Evolutionary conservation across 2,797 vertebrate genomes (phyloP).

Genomic region (Bradypus variegatus): DNA sequence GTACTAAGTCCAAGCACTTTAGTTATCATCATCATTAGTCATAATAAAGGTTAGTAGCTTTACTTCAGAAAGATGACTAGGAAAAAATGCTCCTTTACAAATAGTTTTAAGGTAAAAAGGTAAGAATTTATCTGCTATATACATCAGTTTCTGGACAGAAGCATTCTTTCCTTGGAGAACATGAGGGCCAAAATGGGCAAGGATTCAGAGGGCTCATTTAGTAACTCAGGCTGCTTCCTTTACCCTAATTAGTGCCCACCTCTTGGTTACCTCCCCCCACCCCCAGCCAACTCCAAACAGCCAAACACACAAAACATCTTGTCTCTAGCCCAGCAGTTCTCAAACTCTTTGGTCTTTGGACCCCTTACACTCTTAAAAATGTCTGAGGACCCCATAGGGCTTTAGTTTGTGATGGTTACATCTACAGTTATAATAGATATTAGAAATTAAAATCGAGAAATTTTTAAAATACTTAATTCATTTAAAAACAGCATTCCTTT

Average conservation of each 20-base stretch:
- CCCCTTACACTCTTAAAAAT: not conserved
- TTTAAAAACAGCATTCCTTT: not conserved
- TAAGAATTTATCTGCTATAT: not conserved
- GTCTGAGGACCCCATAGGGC: not conserved
- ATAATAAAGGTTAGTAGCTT: not conserved
- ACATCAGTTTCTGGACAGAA: not conserved
- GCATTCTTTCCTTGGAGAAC: constrained; percentile 3
- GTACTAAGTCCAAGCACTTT: not conserved
- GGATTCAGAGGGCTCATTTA: not conserved
- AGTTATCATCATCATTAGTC: not conserved
- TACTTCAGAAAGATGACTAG: not conserved
- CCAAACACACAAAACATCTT: not conserved
- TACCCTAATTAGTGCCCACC: not conserved
- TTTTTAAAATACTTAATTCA: not conserved
- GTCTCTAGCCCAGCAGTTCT: not conserved
- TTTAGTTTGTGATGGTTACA: not conserved
- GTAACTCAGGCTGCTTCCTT: not conserved
- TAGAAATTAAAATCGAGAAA: constrained; percentile 23
- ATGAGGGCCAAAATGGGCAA: not conserved
- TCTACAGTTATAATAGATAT: not conserved
- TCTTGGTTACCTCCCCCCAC: not conserved
- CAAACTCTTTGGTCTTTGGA: not conserved
- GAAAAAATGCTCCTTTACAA: not conserved
- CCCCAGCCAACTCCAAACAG: not conserved
- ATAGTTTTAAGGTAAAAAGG: not conserved